Conservation (phyloP, 53 echinoderm and acorn worm species). For the Luidia sarsii region DNA sequence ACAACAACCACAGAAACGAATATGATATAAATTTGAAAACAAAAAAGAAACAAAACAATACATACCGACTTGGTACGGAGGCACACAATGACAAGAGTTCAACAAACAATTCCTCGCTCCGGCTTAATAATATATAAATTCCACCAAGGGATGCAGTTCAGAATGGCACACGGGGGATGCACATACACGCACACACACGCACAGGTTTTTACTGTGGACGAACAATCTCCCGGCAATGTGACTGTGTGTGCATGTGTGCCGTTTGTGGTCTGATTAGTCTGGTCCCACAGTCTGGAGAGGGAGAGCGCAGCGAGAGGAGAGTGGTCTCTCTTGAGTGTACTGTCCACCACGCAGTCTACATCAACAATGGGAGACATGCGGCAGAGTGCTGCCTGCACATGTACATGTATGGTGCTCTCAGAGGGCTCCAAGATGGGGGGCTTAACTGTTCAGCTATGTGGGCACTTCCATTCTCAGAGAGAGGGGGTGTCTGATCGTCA, state of each 20-base stretch:
- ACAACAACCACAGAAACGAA: too few species aligned
- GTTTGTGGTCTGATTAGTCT: too few species aligned
- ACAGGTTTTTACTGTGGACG: neutral
- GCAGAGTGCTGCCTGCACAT: slow-evolving; percentile 4
- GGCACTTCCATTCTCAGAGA: slow-evolving; percentile 12
- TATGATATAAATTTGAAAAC: too few species aligned
- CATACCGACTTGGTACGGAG: slow-evolving; percentile 47
- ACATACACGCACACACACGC: too few species aligned
- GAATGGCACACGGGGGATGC: too few species aligned
- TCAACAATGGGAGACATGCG: slow-evolving; percentile 10
- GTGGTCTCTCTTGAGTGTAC: too few species aligned
- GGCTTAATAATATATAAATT: too few species aligned
- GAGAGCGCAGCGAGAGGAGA: too few species aligned
- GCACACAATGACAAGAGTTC: slow-evolving; percentile 28
- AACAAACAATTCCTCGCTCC: too few species aligned
- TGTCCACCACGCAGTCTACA: slow-evolving; percentile 22
- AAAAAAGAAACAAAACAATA: slow-evolving; percentile 9
- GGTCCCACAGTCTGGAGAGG: too few species aligned
- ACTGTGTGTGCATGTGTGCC: slow-evolving; percentile 18
- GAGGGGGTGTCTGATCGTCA: slow-evolving; percentile 16
- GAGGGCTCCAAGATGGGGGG: neutral
- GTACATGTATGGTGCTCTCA: slow-evolving; percentile 54
- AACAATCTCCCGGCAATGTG: too few species aligned
- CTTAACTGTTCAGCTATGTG: slow-evolving; percentile 60
- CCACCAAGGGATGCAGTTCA: too few species aligned